Evolutionary conservation across 2,888 invertebrate genomes (phyloP).

Genomic region (Andrena bicolor): DNA sequence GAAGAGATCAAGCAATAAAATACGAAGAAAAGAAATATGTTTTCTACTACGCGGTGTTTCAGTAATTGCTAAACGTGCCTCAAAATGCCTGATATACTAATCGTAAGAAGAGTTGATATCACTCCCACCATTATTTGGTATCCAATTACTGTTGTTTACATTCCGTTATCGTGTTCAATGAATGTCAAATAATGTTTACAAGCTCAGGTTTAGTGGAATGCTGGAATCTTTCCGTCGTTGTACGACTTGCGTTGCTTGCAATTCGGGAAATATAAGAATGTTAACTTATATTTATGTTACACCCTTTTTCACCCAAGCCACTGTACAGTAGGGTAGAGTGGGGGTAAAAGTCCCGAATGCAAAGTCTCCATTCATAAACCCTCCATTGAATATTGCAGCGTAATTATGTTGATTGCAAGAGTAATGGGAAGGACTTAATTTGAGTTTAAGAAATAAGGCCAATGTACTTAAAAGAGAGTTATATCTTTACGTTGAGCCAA

Average conservation of each 20-base stretch:
- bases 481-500: no score
- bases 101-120: background rate
- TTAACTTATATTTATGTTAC: background rate
- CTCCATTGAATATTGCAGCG: no score
- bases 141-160: constrained; percentile 9
- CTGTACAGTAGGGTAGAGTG: no score
- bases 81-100: background rate
- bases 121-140: background rate
- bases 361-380: no score
- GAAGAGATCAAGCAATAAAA: background rate
- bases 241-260: background rate
- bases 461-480: no score
- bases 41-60: background rate
- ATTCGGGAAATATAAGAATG: background rate
- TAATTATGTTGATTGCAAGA: no score
- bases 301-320: no score
- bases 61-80: background rate
- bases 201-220: background rate
- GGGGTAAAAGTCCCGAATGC: no score
- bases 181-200: constrained; percentile 23
- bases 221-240: background rate
- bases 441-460: no score
- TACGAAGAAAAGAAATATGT: background rate
- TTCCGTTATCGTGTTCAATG: background rate
- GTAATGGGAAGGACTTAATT: no score